Evolutionary conservation across 2,113 vertebrate species (phyloP).

Genomic region (Eretmochelys imbricata): DNA sequence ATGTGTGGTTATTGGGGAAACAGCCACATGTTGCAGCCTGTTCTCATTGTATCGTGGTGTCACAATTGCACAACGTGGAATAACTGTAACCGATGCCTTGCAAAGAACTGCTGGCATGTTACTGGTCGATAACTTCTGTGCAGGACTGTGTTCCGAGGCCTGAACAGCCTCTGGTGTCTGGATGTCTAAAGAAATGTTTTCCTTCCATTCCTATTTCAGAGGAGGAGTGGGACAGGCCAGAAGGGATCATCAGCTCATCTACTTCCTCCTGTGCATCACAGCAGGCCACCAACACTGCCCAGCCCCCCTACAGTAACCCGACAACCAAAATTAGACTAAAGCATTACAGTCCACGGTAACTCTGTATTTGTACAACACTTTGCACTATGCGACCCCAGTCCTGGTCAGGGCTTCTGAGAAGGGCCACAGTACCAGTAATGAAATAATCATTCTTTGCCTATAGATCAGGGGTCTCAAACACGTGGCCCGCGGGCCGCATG

Average conservation of each 20-base stretch:
- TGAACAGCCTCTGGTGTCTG: background rate
- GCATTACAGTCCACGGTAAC: background rate
- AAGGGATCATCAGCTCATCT: background rate
- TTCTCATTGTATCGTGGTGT: conserved; percentile 50
- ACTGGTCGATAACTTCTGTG: background rate
- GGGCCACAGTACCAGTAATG: background rate
- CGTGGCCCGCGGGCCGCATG: too few species aligned
- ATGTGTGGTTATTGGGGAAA: conserved; percentile 62
- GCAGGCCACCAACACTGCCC: background rate
- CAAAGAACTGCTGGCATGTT: background rate
- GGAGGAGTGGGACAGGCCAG: background rate
- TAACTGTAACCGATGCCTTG: conserved; percentile 38
- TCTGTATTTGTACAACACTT: conserved; percentile 33
- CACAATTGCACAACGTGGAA: conserved; percentile 53
- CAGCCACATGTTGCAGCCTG: conserved; percentile 65
- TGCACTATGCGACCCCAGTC: background rate
- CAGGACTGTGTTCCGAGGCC: conserved; percentile 30
- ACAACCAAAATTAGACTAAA: background rate
- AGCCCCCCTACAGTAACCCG: background rate
- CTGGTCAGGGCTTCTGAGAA: conserved; percentile 21
- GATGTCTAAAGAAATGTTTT: background rate
- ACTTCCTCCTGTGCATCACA: background rate
- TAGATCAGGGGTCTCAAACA: background rate
- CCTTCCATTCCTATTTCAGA: background rate
- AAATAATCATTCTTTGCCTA: conserved; percentile 13